phyloP scores from a whole-genome alignment of 2,888 invertebrate genomes.

The Horisme vitalbata region DNA sequence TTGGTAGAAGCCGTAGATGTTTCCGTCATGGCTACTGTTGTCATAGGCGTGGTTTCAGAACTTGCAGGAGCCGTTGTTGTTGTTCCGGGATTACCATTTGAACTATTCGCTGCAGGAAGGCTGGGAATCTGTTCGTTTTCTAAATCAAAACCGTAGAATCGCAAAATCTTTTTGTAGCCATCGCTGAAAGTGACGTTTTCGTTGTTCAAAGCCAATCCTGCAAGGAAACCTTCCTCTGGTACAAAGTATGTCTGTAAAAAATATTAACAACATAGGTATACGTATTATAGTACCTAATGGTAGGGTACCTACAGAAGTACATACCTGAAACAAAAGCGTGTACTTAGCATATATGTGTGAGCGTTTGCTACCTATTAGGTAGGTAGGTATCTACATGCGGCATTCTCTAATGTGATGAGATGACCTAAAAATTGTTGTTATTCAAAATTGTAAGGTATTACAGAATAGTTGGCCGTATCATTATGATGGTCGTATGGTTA shows the following conservation, averaged over 20 bases:
- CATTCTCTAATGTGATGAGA: too few species aligned
- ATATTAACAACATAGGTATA: too few species aligned
- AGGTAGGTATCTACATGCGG: too few species aligned
- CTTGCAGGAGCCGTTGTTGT: constrained; percentile 29
- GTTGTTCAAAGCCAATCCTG: constrained; percentile 90
- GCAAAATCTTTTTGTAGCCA: constrained; percentile 88
- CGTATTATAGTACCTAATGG: too few species aligned
- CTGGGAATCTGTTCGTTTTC: constrained; percentile 70
- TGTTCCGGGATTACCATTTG: constrained; percentile 41
- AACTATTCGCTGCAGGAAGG: constrained; percentile 43
- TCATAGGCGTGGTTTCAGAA: constrained; percentile 27
- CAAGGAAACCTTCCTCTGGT: constrained; percentile 91
- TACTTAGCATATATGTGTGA: too few species aligned
- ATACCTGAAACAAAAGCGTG: too few species aligned
- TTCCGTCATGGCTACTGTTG: constrained; percentile 42
- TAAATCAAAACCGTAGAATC: constrained; percentile 92
- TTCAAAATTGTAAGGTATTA: constrained; percentile 17
- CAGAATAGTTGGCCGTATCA: constrained; percentile 2
- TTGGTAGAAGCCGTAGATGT: constrained; percentile 41
- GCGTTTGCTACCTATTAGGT: too few species aligned
- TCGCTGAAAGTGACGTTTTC: constrained; percentile 89
- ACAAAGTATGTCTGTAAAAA: constrained; percentile 90
- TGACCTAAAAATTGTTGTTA: constrained; percentile 33
- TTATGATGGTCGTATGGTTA: background rate
- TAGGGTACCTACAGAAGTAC: too few species aligned